These are phyloP conservation scores for Platycnemis pennipes DNA, from an alignment of 2,888 invertebrate species.

Conservation along the genomic window DNA sequence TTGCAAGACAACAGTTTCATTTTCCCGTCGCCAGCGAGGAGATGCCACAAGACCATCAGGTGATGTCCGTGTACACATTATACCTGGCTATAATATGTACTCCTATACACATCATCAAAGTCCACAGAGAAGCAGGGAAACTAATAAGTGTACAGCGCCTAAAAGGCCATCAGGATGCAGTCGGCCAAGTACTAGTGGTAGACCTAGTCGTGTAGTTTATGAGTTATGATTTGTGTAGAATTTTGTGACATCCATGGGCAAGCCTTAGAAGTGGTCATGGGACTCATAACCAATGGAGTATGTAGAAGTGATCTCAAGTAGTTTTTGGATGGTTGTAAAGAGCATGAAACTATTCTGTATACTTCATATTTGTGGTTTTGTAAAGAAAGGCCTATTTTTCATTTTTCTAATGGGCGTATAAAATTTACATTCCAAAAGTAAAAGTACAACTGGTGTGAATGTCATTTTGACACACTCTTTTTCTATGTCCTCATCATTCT, in stretches of 20 bases:
- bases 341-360: constrained; percentile 65
- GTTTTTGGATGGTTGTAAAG: constrained; percentile 50
- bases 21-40: constrained; percentile 82
- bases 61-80: constrained; percentile 88
- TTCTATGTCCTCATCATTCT: constrained; percentile 47
- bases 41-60: constrained; percentile 78
- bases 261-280: constrained; percentile 28
- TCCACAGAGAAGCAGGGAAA: constrained; percentile 79
- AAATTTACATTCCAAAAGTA: constrained; percentile 56
- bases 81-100: constrained; percentile 86
- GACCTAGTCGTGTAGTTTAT: constrained; percentile 56
- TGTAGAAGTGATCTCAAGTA: constrained; percentile 56
- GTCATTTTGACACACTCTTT: constrained; percentile 62
- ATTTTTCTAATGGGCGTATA: constrained; percentile 56
- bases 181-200: constrained; percentile 58
- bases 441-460: constrained; percentile 49
- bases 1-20: constrained; percentile 88
- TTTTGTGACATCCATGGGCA: neutral
- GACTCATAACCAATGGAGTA: constrained; percentile 20
- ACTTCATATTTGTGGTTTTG: constrained; percentile 62
- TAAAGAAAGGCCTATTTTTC: constrained; percentile 63
- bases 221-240: constrained; percentile 56
- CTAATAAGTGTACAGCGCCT: constrained; percentile 51
- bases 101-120: constrained; percentile 80
- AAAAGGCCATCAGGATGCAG: constrained; percentile 55